Evolutionary conservation across 2,113 vertebrate species (phyloP).

Genomic region (Ondatra zibethicus): DNA sequence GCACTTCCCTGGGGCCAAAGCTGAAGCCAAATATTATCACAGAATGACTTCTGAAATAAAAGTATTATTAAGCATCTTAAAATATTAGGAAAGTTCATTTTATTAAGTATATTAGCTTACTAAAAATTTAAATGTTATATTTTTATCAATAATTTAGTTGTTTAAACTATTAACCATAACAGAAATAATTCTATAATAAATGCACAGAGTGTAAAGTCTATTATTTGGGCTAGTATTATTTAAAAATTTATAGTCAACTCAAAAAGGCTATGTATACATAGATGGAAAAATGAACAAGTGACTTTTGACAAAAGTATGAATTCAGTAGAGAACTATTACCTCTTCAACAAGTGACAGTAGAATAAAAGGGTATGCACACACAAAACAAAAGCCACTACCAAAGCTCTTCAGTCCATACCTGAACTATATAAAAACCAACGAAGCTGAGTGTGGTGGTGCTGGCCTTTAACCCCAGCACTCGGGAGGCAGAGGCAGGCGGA

Average conservation of each 20-base stretch:
- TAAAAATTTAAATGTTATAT: not conserved
- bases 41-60: not conserved
- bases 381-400: not conserved
- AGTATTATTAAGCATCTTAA: not conserved
- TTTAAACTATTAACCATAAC: not conserved
- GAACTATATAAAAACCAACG: not conserved
- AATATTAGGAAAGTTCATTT: not conserved
- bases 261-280: not conserved
- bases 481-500: not conserved
- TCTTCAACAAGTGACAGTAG: not conserved
- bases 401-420: not conserved
- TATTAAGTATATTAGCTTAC: not conserved
- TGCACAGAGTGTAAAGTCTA: not conserved
- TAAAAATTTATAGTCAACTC: constrained; percentile 22
- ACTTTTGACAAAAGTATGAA: constrained; percentile 22
- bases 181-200: constrained; percentile 45
- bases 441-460: not conserved
- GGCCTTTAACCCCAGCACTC: not conserved
- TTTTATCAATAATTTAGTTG: not conserved
- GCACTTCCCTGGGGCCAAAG: not conserved
- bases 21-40: not conserved
- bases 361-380: not conserved
- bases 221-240: not conserved
- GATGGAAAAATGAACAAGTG: not conserved
- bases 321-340: not conserved